Evolutionary conservation across 2,888 invertebrate genomes (phyloP), one percentile per base, ranked within the genome.

Genomic region (Drosophila villosipedis): DNA sequence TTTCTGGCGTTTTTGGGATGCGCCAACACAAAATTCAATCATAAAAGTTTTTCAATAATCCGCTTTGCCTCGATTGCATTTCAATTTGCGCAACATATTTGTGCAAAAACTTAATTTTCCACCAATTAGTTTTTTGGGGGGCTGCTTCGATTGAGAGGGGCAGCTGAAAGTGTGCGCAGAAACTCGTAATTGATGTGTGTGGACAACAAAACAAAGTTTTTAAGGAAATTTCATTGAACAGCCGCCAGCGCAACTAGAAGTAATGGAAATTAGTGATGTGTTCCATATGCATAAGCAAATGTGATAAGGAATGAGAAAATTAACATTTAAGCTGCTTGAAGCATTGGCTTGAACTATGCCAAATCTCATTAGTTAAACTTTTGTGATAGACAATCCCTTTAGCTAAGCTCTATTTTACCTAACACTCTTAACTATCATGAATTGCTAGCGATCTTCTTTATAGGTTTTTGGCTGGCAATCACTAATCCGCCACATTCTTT

Each of bases 101-200:
- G 89, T 80, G 85, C 89, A 88, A 91, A 89, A 91, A 92, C 92
- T 91, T 91, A 92, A 91, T 91, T 91, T 91, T 91, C 91, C 91
- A 92, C 90, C 91, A 91, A 91, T 91, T 91, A 92, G 92, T 91
- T 88, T 91, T 90, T 58, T 66, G 68, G 66, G 66, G 43, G 43
- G 60, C 43, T 60, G 62, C 16, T 60, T 49, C 64, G 50, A 67
- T 53, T 25, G 67, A 7, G 67, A 7, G 22, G 30, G 39, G 68
- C 49, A 39, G 1, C 28, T 28, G 33, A 1, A 7, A 37, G 31
- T 31, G 41, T n/a, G 55, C 31, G 49, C 41, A 31, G 57, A 43
- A 55, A 39, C 50, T 67, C 76, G 74, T 90, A 90, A 84, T 84
- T 84, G 86, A 88, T 84, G 86, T 76, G 86, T 76, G 88, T 77